phyloP scores from a whole-genome alignment of 2,888 invertebrate genomes.

The Creontiades dilutus region DNA sequence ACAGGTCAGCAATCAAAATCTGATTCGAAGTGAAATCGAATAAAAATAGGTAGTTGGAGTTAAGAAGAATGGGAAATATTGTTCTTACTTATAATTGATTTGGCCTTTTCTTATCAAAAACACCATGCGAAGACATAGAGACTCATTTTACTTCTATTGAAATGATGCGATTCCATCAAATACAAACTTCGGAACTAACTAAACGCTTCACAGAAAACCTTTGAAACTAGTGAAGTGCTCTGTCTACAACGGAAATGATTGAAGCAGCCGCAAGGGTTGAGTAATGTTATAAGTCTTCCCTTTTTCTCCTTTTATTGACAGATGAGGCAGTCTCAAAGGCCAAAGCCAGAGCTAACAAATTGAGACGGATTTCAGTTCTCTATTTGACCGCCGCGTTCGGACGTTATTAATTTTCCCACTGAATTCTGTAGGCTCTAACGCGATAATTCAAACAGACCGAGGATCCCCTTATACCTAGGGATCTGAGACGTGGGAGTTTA shows the following conservation, averaged over 20 bases:
- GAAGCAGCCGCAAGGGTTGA: neutral
- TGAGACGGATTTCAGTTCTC: conserved; percentile 69
- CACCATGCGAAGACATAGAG: no score
- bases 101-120: no score
- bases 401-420: conserved; percentile 67
- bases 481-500: neutral
- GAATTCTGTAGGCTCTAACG: neutral
- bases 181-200: neutral
- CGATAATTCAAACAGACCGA: conserved; percentile 60
- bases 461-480: neutral
- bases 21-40: no score
- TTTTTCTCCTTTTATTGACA: conserved; percentile 49
- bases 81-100: no score
- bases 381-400: conserved; percentile 40
- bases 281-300: conserved; percentile 2
- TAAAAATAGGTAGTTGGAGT: no score
- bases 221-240: neutral
- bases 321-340: conserved; percentile 44
- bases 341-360: conserved; percentile 68
- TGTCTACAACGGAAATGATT: neutral
- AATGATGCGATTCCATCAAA: no score
- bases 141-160: no score
- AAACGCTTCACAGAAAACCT: neutral
- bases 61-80: no score
- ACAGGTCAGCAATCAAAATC: no score